These are phyloP conservation scores for Neolamprologus kungweensis DNA, from an alignment of 2,113 vertebrate species.

Conservation along the genomic window DNA sequence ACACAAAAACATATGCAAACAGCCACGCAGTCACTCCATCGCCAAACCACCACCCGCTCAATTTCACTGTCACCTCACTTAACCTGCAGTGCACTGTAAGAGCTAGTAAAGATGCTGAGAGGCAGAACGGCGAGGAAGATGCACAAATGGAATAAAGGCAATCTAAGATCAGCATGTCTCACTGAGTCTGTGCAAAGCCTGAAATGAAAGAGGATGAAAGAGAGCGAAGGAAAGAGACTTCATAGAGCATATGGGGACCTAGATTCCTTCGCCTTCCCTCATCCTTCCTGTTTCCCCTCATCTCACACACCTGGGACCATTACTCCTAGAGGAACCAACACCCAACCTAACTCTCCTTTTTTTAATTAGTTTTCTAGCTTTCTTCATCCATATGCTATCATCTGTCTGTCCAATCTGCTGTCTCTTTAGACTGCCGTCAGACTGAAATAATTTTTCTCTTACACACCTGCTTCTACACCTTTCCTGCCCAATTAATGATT, in stretches of 20 bases:
- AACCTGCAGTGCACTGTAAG: background rate
- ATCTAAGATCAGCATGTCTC: background rate
- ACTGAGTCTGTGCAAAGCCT: background rate
- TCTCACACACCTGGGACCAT: conserved; percentile 37
- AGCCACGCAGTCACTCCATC: background rate
- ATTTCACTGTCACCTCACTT: background rate
- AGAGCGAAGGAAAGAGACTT: background rate
- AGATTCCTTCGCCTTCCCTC: conserved; percentile 9
- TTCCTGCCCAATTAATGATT: background rate
- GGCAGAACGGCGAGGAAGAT: background rate
- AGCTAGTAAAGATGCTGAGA: background rate
- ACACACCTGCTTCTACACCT: background rate
- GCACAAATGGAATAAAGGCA: background rate
- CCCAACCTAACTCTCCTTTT: conserved; percentile 38
- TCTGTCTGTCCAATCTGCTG: background rate
- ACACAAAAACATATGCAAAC: conserved; percentile 8
- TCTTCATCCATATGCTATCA: conserved; percentile 10
- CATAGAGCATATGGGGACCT: conserved; percentile 24
- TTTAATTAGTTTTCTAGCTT: conserved; percentile 30
- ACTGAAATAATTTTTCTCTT: background rate
- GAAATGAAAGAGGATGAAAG: conserved; percentile 12
- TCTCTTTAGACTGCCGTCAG: background rate
- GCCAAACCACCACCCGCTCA: background rate
- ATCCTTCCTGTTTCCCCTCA: conserved; percentile 1
- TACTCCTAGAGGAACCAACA: conserved; percentile 34